phyloP scores from a whole-genome alignment of 1,140 invertebrate species.

The Aphelenchoides fujianensis region DNA sequence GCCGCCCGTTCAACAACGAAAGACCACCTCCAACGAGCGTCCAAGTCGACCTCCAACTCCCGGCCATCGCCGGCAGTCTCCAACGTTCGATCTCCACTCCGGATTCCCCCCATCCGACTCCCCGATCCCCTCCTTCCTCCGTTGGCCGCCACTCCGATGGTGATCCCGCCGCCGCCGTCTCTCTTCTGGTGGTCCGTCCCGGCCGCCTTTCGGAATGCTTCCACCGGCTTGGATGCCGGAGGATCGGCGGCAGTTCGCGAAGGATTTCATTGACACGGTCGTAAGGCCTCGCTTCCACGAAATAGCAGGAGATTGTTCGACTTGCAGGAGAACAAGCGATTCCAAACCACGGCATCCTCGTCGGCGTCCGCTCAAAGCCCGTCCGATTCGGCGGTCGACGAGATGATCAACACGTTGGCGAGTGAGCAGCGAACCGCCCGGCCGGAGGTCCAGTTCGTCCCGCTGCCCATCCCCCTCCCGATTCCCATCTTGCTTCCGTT shows the following conservation, averaged over 20 bases:
- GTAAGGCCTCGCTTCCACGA: too few relatives aligned
- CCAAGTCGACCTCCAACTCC: neutral
- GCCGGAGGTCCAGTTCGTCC: neutral
- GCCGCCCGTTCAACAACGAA: neutral
- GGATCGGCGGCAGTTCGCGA: too few relatives aligned
- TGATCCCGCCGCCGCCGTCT: too few relatives aligned
- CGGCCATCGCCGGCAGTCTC: neutral
- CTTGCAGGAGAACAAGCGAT: neutral
- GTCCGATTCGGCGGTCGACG: neutral
- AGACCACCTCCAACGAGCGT: neutral
- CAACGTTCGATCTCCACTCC: neutral
- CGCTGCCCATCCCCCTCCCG: too few relatives aligned
- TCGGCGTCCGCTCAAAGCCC: neutral
- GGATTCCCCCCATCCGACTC: neutral
- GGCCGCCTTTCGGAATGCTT: too few relatives aligned
- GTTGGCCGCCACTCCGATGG: too few relatives aligned
- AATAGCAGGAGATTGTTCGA: neutral
- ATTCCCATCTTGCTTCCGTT: conserved; percentile 8
- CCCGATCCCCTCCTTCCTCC: neutral
- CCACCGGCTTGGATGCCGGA: too few relatives aligned
- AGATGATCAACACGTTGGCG: neutral
- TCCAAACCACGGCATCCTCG: neutral
- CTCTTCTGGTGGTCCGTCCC: neutral
- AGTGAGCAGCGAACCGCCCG: neutral
- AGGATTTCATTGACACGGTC: too few relatives aligned